These are phyloP conservation scores for Falco rusticolus DNA, from an alignment of 2,797 vertebrate genomes.

Conservation along the genomic window DNA sequence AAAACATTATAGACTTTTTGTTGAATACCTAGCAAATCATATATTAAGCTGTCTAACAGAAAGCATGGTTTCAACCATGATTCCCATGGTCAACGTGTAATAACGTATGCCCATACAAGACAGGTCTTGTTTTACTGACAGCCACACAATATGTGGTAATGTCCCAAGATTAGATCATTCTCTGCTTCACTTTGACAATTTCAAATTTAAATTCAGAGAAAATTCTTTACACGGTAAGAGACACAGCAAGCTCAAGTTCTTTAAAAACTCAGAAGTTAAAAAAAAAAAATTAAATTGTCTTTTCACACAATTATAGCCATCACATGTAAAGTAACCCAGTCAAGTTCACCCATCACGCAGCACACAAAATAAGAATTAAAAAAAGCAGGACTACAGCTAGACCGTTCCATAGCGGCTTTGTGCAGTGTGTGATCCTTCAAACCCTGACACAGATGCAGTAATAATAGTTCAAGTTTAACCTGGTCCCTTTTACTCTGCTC, in stretches of 20 bases:
- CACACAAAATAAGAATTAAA: background rate
- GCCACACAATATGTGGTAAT: fast-evolving
- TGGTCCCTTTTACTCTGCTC: background rate
- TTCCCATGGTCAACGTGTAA: background rate
- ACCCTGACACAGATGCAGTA: background rate
- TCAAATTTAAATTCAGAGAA: background rate
- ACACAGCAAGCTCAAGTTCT: background rate
- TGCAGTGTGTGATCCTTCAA: background rate
- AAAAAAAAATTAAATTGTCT: background rate
- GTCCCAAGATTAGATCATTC: background rate
- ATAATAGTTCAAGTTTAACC: background rate
- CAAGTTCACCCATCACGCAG: background rate
- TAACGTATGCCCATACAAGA: background rate
- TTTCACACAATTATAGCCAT: background rate
- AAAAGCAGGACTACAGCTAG: background rate
- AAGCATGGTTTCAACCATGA: background rate
- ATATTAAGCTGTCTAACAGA: background rate
- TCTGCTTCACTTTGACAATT: background rate
- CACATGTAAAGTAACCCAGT: background rate
- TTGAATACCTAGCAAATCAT: background rate
- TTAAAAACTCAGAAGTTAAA: background rate
- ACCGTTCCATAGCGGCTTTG: background rate
- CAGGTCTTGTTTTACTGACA: background rate
- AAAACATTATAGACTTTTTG: background rate
- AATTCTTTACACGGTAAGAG: background rate